phyloP scores from a whole-genome alignment of 2,888 invertebrate genomes.

The Ptilodon capucinus region DNA sequence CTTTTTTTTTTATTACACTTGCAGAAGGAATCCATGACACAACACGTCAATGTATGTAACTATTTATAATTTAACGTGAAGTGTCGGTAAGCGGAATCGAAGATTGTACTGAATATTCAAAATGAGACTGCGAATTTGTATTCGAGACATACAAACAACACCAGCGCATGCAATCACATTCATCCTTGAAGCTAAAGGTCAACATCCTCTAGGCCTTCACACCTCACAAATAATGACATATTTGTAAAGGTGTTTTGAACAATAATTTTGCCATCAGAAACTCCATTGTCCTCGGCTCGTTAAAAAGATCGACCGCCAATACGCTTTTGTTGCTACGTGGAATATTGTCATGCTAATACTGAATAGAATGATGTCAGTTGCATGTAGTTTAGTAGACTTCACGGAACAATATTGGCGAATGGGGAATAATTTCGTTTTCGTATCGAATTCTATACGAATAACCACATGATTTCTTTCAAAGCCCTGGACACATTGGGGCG shows the following conservation, averaged over 20 bases:
- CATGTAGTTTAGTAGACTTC: background rate
- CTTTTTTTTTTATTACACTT: too few relatives aligned
- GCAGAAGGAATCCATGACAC: background rate
- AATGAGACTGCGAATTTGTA: slow-evolving; percentile 31
- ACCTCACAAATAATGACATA: slow-evolving; percentile 39
- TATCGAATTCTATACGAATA: background rate
- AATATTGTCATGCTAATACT: background rate
- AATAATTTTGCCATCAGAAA: slow-evolving; percentile 31
- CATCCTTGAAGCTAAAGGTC: slow-evolving; percentile 46
- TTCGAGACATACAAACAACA: slow-evolving; percentile 38
- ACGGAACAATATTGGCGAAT: background rate
- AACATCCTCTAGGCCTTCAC: slow-evolving; percentile 41
- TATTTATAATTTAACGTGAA: slow-evolving; percentile 21
- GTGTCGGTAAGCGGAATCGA: slow-evolving; percentile 20
- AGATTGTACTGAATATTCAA: slow-evolving; percentile 30
- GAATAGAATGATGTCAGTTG: background rate
- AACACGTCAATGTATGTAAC: background rate
- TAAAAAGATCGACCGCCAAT: slow-evolving; percentile 21
- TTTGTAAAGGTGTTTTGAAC: slow-evolving; percentile 45
- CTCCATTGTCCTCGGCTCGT: slow-evolving; percentile 28
- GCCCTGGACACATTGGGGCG: too few relatives aligned
- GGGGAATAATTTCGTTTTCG: background rate
- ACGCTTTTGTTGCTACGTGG: slow-evolving; percentile 21
- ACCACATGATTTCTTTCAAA: too few relatives aligned
- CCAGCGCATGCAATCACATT: slow-evolving; percentile 22